Evolutionary conservation across 2,888 invertebrate genomes (phyloP).

Genomic region (Lamellibrachia columna): DNA sequence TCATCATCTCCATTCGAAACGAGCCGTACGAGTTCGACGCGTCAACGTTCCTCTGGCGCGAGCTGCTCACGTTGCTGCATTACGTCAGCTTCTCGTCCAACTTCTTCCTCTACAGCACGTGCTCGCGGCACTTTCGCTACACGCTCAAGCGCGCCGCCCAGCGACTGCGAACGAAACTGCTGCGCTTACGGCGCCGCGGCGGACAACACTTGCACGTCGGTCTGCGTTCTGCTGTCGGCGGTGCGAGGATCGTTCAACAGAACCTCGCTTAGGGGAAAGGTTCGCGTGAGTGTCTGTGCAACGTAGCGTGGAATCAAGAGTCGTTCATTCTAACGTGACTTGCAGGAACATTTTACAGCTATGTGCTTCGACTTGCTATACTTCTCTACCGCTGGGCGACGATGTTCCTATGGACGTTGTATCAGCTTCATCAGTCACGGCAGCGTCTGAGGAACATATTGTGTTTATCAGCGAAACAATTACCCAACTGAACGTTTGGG

Average conservation of each 20-base stretch:
- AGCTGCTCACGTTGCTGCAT: slow-evolving; percentile 40
- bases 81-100: slow-evolving; percentile 42
- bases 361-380: background rate
- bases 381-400: background rate
- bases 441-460: background rate
- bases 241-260: background rate
- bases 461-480: background rate
- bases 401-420: background rate
- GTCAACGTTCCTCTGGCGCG: slow-evolving; percentile 36
- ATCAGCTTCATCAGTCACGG: background rate
- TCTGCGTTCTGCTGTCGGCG: background rate
- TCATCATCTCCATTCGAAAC: slow-evolving; percentile 36
- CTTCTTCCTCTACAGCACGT: slow-evolving; percentile 41
- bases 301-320: background rate
- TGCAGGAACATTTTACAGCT: background rate
- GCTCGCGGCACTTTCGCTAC: slow-evolving; percentile 40
- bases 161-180: background rate
- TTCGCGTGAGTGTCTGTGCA: background rate
- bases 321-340: background rate
- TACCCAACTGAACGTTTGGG: background rate
- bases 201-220: background rate
- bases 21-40: slow-evolving; percentile 30
- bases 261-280: background rate
- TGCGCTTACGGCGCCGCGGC: background rate
- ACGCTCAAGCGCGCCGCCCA: slow-evolving; percentile 30